Conservation (phyloP, 2,113 vertebrate species). For the Phrynocephalus versicolor region DNA sequence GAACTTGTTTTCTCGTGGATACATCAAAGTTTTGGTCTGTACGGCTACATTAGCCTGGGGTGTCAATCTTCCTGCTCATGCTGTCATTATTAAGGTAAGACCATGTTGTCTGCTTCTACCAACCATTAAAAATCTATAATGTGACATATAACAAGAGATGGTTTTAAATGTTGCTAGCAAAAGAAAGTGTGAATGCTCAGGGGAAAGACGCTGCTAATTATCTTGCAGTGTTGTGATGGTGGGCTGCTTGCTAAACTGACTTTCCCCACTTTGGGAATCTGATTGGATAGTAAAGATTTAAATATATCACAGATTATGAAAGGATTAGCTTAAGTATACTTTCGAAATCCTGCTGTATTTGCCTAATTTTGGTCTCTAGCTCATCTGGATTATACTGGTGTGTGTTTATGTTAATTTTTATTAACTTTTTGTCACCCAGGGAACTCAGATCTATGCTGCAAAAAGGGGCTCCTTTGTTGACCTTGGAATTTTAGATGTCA, state of each 20-base stretch:
- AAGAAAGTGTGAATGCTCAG: neutral
- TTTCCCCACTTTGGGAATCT: slow-evolving; percentile 64
- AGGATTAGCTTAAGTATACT: slow-evolving; percentile 80
- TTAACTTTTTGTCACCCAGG: slow-evolving; percentile 86
- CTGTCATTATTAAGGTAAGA: slow-evolving; percentile 97
- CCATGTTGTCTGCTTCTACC: slow-evolving; percentile 52
- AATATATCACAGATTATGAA: slow-evolving; percentile 76
- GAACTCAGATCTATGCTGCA: slow-evolving; percentile 97
- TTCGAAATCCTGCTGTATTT: slow-evolving; percentile 77
- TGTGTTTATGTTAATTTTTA: slow-evolving; percentile 84
- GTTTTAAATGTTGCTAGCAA: slow-evolving; percentile 24
- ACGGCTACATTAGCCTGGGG: slow-evolving; percentile 98
- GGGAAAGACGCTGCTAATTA: slow-evolving; percentile 55
- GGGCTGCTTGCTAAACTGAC: slow-evolving; percentile 69
- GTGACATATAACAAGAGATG: slow-evolving; percentile 39
- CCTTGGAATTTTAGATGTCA: slow-evolving; percentile 98
- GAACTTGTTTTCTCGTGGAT: slow-evolving; percentile 91
- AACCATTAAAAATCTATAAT: slow-evolving; percentile 40
- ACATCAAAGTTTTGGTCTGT: slow-evolving; percentile 93
- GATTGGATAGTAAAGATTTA: slow-evolving; percentile 76
- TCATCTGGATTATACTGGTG: slow-evolving; percentile 76
- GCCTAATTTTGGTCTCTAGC: slow-evolving; percentile 77
- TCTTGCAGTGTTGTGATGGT: slow-evolving; percentile 57
- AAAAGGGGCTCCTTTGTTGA: slow-evolving; percentile 96
- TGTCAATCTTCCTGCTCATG: slow-evolving; percentile 98